Conservation (phyloP, 2,797 vertebrate species). For the Danio albolineatus region DNA sequence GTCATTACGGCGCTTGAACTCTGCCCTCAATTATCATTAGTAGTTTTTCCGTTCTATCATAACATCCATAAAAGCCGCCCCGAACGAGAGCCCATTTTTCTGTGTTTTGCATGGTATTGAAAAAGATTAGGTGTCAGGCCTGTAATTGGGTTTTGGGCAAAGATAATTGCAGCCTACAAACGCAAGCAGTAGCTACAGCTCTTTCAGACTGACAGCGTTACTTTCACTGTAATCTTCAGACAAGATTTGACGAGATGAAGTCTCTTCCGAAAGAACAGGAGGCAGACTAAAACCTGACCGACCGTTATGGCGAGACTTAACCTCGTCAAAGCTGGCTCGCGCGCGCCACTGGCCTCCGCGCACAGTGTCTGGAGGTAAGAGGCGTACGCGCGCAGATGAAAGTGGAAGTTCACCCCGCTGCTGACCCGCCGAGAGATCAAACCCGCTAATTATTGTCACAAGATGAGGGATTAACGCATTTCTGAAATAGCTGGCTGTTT, state of each 20-base stretch:
- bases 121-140: slow-evolving; percentile 26
- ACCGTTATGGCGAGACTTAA: slow-evolving; percentile 26
- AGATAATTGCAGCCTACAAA: not conserved
- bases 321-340: slow-evolving; percentile 38
- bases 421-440: slow-evolving; percentile 85
- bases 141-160: slow-evolving; percentile 25
- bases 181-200: not conserved
- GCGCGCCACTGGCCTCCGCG: slow-evolving; percentile 36
- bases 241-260: slow-evolving; percentile 46
- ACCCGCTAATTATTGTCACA: slow-evolving; percentile 98
- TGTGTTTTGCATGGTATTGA: slow-evolving; percentile 38
- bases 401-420: slow-evolving; percentile 82
- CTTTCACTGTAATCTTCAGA: slow-evolving; percentile 3
- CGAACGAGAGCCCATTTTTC: slow-evolving; percentile 18
- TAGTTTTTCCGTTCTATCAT: slow-evolving; percentile 36
- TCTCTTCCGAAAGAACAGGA: not conserved
- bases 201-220: not conserved
- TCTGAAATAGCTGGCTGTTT: slow-evolving; percentile 99
- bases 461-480: slow-evolving; percentile 98
- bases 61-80: slow-evolving; percentile 28
- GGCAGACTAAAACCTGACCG: slow-evolving; percentile 10
- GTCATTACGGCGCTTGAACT: slow-evolving; percentile 26
- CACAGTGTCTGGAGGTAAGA: slow-evolving; percentile 69
- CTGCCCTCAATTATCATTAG: slow-evolving; percentile 47
- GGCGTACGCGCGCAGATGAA: slow-evolving; percentile 76